Base-by-base conservation (phyloP, 2,113 vertebrate species). In the Zosterops japonicus region DNA sequence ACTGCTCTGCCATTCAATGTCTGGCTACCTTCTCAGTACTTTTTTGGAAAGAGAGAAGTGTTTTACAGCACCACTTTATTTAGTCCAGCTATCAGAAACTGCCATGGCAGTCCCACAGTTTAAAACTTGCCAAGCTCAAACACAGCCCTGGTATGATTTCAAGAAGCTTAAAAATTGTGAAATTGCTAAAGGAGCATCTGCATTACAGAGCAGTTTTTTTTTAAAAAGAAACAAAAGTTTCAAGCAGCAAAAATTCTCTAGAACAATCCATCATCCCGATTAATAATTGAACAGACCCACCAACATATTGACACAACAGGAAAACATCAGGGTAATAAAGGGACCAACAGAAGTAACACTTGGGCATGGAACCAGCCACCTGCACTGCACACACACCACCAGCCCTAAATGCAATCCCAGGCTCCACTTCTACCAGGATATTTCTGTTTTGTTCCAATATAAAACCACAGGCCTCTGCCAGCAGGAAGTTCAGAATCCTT, bases 51-150 rank as follows among this genome's bases (percentile, higher is more conserved):
- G 56, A 90, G n/a, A 93, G 44, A 83, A 83, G n/a, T 19, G 19
- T 69, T 93, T 92, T 65, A 89, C 44, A 91, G 87, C 15, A 17
- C 47, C 69, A 29, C 36, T 57, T 91, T 49, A 95, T 74, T 92
- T 93, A 89, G 94, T 83, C 78, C 56, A 83, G 72, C 87, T 86
- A 94, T 88, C 88, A 80, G 69, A 86, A 63, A 68, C 63, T 83
- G 59, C 67, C 44, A 36, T 24, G 53, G 69, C 81, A 90, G 71
- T 44, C 31, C 42, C 23, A 56, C 76, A 47, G 10, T 57, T 44
- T 11, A 39, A 36, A 72, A n/a, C 65, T 41, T 36, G 55, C 59
- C 95, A 89, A 49, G 78, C 56, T 70, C 56, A 81, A 72, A 78
- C 61, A 41, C 63, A 57, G 36, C 13, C 28, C 57, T 42, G 60